Conservation (phyloP, 2,113 vertebrate species). For the Merops nubicus region DNA sequence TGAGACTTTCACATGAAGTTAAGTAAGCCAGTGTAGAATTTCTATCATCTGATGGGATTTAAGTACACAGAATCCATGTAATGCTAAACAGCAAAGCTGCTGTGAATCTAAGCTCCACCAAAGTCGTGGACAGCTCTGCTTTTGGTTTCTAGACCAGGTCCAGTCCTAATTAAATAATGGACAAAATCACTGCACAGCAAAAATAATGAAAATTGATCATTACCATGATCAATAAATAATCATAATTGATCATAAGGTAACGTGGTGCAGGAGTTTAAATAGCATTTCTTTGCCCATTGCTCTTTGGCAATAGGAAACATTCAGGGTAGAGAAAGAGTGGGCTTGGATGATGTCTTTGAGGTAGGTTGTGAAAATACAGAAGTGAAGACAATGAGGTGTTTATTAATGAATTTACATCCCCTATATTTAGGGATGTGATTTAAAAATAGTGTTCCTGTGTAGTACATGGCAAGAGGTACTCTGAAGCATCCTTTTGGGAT, state of each 20-base stretch:
- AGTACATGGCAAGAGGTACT: not conserved
- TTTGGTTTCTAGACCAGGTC: not conserved
- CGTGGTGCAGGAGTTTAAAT: not conserved
- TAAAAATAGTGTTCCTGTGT: not conserved
- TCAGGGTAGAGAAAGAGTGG: not conserved
- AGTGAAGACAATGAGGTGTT: not conserved
- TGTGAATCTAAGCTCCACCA: not conserved
- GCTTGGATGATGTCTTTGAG: not conserved
- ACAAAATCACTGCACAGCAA: not conserved
- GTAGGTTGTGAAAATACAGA: not conserved
- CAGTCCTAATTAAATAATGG: not conserved
- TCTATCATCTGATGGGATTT: not conserved
- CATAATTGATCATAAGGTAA: not conserved
- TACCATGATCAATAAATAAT: too few relatives aligned
- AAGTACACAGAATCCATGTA: not conserved
- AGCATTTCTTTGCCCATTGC: not conserved
- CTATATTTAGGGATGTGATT: not conserved
- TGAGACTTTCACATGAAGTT: slow-evolving; percentile 6
- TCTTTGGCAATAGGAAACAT: not conserved
- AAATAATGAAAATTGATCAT: not conserved
- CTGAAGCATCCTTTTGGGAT: not conserved
- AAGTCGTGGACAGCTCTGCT: not conserved
- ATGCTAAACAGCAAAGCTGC: not conserved
- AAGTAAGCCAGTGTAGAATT: not conserved
- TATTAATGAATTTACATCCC: not conserved